Conservation (phyloP, 2,113 vertebrate species). For the Fulmarus glacialis region DNA sequence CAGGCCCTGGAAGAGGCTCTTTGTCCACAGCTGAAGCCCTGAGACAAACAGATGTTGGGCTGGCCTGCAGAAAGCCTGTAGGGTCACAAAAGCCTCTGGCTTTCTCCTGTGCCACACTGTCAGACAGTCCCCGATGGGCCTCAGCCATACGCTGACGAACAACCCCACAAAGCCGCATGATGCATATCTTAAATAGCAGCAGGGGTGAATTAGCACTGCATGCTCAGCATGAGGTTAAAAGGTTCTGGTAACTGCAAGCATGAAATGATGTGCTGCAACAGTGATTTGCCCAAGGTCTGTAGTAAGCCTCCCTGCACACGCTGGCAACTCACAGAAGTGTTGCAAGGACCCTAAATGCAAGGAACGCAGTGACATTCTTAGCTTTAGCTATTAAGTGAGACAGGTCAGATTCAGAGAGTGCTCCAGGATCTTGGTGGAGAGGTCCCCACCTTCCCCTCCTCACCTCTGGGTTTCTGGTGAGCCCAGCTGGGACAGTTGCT, state of each 20-base stretch:
- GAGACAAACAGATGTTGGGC: not conserved
- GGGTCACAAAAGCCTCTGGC: not conserved
- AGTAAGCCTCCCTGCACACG: fast-evolving
- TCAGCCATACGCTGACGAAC: not conserved
- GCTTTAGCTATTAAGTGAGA: not conserved
- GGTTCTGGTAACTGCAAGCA: not conserved
- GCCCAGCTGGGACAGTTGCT: not conserved
- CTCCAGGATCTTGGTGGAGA: not conserved
- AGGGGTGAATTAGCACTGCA: not conserved
- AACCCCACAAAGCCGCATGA: not conserved
- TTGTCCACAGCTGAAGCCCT: not conserved
- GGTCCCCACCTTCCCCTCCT: not conserved
- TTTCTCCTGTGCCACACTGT: not conserved
- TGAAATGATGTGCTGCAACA: not conserved
- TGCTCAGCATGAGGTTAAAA: not conserved
- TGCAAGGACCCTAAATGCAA: not conserved
- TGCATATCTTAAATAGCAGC: not conserved
- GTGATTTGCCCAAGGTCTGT: not conserved
- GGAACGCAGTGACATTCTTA: fast-evolving
- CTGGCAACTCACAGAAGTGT: not conserved
- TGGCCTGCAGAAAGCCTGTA: not conserved
- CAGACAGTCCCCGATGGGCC: not conserved
- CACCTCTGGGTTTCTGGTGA: not conserved
- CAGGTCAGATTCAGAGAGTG: not conserved
- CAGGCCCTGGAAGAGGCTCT: not conserved